Conservation (phyloP, 2,888 invertebrate genomes). For the Brachycybe producta region DNA sequence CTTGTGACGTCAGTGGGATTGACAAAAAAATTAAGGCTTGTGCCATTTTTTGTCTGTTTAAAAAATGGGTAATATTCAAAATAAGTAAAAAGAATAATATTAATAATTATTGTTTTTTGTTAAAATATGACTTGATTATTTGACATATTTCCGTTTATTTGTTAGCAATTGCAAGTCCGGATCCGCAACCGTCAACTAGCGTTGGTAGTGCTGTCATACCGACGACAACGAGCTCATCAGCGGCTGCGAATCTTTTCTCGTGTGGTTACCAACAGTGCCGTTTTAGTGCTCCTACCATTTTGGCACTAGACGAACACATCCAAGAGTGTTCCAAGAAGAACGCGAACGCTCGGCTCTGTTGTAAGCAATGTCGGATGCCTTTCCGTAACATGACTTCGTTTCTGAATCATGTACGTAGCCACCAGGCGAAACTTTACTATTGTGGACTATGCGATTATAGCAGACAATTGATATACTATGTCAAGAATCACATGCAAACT, state of each 20-base stretch:
- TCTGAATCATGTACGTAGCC: slow-evolving; percentile 45
- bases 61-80: too few relatives aligned
- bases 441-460: slow-evolving; percentile 47
- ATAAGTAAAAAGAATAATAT: too few relatives aligned
- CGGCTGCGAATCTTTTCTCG: not conserved
- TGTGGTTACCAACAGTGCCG: slow-evolving; percentile 13
- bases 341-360: not conserved
- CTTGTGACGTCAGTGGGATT: too few relatives aligned
- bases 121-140: not conserved
- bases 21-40: too few relatives aligned
- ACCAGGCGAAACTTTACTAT: slow-evolving; percentile 44
- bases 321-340: not conserved
- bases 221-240: not conserved
- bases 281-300: not conserved
- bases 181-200: too few relatives aligned
- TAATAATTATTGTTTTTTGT: too few relatives aligned
- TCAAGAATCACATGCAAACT: slow-evolving; percentile 44
- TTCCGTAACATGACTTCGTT: slow-evolving; percentile 1
- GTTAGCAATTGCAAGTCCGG: not conserved
- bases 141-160: not conserved
- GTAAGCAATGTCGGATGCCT: not conserved
- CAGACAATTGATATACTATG: slow-evolving; percentile 45
- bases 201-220: too few relatives aligned
- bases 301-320: not conserved
- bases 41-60: too few relatives aligned